Conservation (phyloP, 2,888 invertebrate species). For the Hirtodrosophila histrioides region DNA sequence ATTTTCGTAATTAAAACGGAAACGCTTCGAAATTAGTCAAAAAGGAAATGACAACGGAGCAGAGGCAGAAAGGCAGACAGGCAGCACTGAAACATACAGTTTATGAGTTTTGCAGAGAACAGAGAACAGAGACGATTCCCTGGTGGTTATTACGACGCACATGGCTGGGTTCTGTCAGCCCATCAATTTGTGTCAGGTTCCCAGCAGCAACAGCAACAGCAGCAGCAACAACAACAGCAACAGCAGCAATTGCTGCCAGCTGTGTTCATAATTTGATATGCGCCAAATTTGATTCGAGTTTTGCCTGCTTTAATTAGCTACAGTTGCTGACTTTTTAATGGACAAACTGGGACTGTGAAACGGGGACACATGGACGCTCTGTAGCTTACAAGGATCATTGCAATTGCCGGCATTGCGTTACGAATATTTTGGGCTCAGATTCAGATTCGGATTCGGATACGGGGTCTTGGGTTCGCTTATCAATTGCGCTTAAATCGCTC, state of each 20-base stretch:
- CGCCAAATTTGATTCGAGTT: conserved; percentile 77
- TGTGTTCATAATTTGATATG: conserved; percentile 77
- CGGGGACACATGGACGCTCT: conserved; percentile 17
- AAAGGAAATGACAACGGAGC: conserved; percentile 34
- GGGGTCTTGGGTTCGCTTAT: conserved; percentile 52
- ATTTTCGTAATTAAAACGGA: conserved; percentile 68
- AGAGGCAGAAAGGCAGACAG: conserved; percentile 12
- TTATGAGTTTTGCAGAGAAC: conserved; percentile 13
- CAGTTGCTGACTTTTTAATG: conserved; percentile 78
- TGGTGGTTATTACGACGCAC: conserved; percentile 62
- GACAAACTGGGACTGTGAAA: conserved; percentile 52
- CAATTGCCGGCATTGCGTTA: conserved; percentile 10
- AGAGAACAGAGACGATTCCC: conserved; percentile 45
- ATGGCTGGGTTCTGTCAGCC: conserved; percentile 53
- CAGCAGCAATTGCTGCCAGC: conserved; percentile 72
- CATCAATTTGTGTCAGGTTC: conserved; percentile 66
- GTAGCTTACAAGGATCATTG: conserved; percentile 1
- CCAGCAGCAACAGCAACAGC: conserved; percentile 34
- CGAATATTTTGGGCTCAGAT: conserved; percentile 24
- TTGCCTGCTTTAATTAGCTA: conserved; percentile 72
- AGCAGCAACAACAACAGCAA: conserved; percentile 12
- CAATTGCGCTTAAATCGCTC: conserved; percentile 72
- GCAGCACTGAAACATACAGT: conserved; percentile 14
- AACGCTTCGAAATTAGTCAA: conserved; percentile 57
- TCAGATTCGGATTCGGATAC: conserved; percentile 30